Percentiles rank a stretch among this genome's conserved stretches.
Evolutionary conservation across 2,888 invertebrate species (phyloP).

Genomic region (Exocentrus adspersus): DNA sequence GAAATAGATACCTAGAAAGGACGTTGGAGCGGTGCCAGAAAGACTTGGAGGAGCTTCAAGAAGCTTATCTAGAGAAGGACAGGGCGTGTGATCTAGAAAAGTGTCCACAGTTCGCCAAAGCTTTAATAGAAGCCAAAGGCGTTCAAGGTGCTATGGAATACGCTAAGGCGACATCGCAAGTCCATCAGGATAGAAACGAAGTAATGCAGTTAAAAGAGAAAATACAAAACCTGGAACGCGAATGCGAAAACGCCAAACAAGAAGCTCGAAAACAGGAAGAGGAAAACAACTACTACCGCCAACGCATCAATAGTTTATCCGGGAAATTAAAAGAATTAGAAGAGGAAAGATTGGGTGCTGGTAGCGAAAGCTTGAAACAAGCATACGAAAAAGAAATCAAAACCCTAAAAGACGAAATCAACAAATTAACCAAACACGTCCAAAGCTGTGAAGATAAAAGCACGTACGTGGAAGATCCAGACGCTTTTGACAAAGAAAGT

Average conservation of each 20-base stretch:
- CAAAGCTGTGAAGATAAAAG: not conserved
- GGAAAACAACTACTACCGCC: slow-evolving; percentile 34
- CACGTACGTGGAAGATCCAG: not conserved
- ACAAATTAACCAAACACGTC: not conserved
- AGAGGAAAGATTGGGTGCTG: slow-evolving; percentile 25
- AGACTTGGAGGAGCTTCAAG: slow-evolving; percentile 6
- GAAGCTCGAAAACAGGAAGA: slow-evolving; percentile 38
- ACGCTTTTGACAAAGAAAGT: not conserved
- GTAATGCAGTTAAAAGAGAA: slow-evolving; percentile 14
- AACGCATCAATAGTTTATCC: slow-evolving; percentile 27
- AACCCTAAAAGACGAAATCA: slow-evolving; percentile 30
- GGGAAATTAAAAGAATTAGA: slow-evolving; percentile 22
- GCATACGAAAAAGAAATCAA: slow-evolving; percentile 23
- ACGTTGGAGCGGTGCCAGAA: slow-evolving; percentile 13
- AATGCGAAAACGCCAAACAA: slow-evolving; percentile 26
- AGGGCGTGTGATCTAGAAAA: not conserved
- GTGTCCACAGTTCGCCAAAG: not conserved
- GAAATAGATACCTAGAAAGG: slow-evolving; percentile 32
- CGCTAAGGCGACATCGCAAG: too few species aligned
- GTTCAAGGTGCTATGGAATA: not conserved
- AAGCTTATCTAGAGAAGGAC: slow-evolving; percentile 1
- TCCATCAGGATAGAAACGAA: too few species aligned
- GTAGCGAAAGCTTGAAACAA: slow-evolving; percentile 15
- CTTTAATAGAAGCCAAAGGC: not conserved
- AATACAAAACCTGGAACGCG: slow-evolving; percentile 19